phyloP scores from a whole-genome alignment of 2,888 invertebrate species.

The Apoderus coryli region DNA sequence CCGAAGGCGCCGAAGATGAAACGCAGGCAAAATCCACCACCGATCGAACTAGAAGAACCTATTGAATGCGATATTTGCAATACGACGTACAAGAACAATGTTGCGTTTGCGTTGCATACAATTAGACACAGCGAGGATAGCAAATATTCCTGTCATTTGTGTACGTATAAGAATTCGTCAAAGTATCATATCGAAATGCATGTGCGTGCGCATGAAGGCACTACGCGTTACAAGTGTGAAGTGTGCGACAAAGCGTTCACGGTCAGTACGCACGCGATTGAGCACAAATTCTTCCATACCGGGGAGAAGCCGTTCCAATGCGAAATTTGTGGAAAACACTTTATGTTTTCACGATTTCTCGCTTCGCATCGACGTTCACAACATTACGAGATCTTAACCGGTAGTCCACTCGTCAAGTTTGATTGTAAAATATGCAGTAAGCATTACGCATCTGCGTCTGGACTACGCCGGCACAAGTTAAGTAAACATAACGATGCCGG shows the following conservation, averaged over 20 bases:
- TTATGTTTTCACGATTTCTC: constrained; percentile 36
- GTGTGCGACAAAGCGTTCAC: constrained; percentile 27
- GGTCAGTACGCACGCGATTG: constrained; percentile 25
- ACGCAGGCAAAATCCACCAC: constrained; percentile 17
- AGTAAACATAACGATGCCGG: constrained; percentile 24
- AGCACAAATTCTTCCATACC: constrained; percentile 27
- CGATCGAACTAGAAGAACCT: constrained; percentile 23
- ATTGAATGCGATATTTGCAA: constrained; percentile 41
- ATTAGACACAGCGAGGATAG: constrained; percentile 24
- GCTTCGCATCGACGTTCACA: constrained; percentile 34
- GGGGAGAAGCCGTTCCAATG: constrained; percentile 37
- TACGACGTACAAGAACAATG: constrained; percentile 34
- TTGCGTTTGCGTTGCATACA: constrained; percentile 25
- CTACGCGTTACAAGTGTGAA: constrained; percentile 30
- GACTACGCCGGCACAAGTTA: constrained; percentile 31
- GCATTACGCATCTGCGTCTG: constrained; percentile 29
- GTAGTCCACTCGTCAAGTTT: constrained; percentile 27
- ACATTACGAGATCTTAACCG: constrained; percentile 33
- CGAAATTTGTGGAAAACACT: constrained; percentile 38
- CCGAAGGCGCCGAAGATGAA: constrained; percentile 11
- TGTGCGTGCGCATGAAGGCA: constrained; percentile 32
- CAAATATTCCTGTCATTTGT: constrained; percentile 27
- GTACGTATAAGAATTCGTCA: constrained; percentile 25
- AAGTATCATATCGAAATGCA: constrained; percentile 32
- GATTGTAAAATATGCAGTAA: constrained; percentile 37